Evolutionary conservation across 2,113 vertebrate species (phyloP), one percentile per base, ranked within the genome.

Genomic region (Dinomys branickii): DNA sequence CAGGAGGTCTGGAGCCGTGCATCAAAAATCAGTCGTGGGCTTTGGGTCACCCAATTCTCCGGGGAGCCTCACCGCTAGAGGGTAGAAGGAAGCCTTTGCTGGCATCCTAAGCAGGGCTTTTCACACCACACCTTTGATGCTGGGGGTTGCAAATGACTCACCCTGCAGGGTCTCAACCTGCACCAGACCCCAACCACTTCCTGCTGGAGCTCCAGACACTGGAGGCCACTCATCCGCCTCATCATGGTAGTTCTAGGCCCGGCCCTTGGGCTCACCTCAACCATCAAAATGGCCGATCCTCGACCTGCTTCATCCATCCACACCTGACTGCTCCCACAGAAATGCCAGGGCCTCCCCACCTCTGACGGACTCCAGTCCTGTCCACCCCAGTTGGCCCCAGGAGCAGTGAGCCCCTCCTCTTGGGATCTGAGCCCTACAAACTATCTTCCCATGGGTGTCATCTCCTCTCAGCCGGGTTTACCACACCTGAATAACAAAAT

Each of bases 401-500:
- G 0, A 5, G 7, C 1, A 0, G 44, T 0, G 0, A 24, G 30
- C 3, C 19, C 10, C 47, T 85, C 17, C 63, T 16, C 69, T 65
- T 19, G 35, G 52, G 63, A 85, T 88, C 83, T 20, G 16, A 80
- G 10, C 5, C 4, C 10, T 82, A 58, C 28, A 65, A 33, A 54
- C 28, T 17, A 6, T 47, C 69, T 80, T 71, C 71, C 47, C 69
- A 44, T 24, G 59, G 26, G 35, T 35, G 11, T 3, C 50, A 5
- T n/a, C 33, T 81, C 69, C 54, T 59, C 5, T 80, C n/a, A 54
- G 16, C 14, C 58, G 44, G 44, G 22, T 28, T 88, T 30, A 24
- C 12, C 38, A 58, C 28, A 28, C 8, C 41, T 4, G 61, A 80
- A 81, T 26, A 28, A 44, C 19, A 28, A 93, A 69, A 81, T 24